Base-by-base conservation (phyloP, 2,888 invertebrate species). In the Synanthedon myopaeformis region DNA sequence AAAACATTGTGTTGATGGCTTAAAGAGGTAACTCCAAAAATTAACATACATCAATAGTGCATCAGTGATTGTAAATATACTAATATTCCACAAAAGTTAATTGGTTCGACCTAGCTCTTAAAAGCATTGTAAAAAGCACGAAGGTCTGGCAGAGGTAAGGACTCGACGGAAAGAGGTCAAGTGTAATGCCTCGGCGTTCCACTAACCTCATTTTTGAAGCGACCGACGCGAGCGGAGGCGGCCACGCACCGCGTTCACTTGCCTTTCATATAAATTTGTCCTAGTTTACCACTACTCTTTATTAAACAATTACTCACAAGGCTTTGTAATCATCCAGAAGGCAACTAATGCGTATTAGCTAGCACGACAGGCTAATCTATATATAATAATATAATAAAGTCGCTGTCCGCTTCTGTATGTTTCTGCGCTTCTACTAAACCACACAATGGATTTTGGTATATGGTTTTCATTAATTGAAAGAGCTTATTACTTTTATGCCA, bases 131-230 rank as follows among this genome's bases (percentile, higher is more conserved):
- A 84, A 86, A 86, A 84, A 82, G 81, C 81, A 79, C 82, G 86
- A 87, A 87, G 86, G 85, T 82, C 86, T 84, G 82, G 82, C 75
- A 79, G 84, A 83, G 83, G 85, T 86, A 84, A 86, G 87, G 86
- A 87, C 86, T 86, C 78, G 65, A 63, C 76, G 69, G 71, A 87
- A 87, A 86, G 87, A 83, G 87, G 87, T 87, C 87, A 86, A 87
- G 86, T 86, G 86, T 85, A 86, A 82, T 82, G 79, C 79, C 70
- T 79, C 79, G 82, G 82, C 74, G 86, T 82, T 85, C 85, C 75
- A 86, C 84, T 87, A 80, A 82, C 87, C 87, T 87, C 85, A 86
- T 87, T 87, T 77, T 70, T 69, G 70, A 74, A 64, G 69, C 62
- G 73, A 70, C 71, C 68, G 73, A 67, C 70, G 58, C 70, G 57